Base-by-base conservation (phyloP, 1,140 invertebrate genomes). In the Micrasema longulum region DNA sequence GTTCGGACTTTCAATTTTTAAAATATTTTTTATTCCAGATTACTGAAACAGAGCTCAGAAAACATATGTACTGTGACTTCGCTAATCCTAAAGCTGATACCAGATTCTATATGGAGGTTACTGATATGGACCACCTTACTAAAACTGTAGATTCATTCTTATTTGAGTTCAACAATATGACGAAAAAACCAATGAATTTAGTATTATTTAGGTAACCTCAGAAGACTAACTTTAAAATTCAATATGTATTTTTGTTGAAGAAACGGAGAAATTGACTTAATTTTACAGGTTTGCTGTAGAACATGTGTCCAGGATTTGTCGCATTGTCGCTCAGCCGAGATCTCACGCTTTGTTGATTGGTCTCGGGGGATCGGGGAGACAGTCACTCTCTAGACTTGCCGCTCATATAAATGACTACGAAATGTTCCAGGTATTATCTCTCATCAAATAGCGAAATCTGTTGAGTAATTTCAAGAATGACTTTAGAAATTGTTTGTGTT, bases 161-260 rank as follows among this genome's bases (percentile, higher is more conserved):
- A 11, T 90, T 91, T 1, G 97, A 99, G 79, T 98, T 92, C 77
- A 98, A 99, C 80, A 94, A 96, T 69, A 95, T 98, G 92, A 95
- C 94, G 18, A 98, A 97, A 80, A 98, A 98, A 79, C 96, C 96
- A 0, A 98, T 99, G 97, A 95, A 96, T 85, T 85, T 99, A 48
- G 96, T 98, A 2, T 84, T 99, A 22, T 99, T 98, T 81, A 92
- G 92, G 93, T 92, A 82, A 31, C 18, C n/a, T n/a, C n/a, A n/a
- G n/a, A n/a, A n/a, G n/a, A n/a, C n/a, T n/a, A n/a, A n/a, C n/a
- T n/a, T n/a, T n/a, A n/a, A n/a, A n/a, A n/a, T n/a, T n/a, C n/a
- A n/a, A n/a, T n/a, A n/a, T n/a, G n/a, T n/a, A n/a, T n/a, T n/a
- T n/a, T n/a, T n/a, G n/a, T n/a, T n/a, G n/a, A n/a, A n/a, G n/a